Conservation (phyloP, 2,797 vertebrate species). For the Clarias pachynema region DNA sequence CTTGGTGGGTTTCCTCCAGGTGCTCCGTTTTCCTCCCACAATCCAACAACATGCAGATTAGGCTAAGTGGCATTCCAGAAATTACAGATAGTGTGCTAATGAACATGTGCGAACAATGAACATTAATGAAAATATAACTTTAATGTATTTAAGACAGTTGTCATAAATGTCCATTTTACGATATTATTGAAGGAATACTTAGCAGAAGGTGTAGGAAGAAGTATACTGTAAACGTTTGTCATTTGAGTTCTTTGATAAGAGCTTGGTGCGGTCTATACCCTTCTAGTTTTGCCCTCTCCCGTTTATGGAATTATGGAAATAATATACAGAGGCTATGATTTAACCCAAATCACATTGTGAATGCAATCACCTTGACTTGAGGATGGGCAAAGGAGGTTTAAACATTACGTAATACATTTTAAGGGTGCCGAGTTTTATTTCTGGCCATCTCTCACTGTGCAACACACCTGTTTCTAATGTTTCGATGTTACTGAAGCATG, state of each 20-base stretch:
- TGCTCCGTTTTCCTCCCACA: no score
- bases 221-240: neutral
- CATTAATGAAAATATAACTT: neutral
- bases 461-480: slow-evolving; percentile 1
- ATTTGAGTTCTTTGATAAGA: neutral
- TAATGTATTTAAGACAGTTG: neutral
- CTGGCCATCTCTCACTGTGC: neutral
- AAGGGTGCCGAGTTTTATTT: neutral
- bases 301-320: slow-evolving; percentile 45
- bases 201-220: neutral
- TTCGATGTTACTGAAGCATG: neutral
- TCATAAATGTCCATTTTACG: neutral
- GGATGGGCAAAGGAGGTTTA: neutral
- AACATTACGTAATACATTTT: neutral
- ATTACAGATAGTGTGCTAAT: no score
- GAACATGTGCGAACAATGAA: neutral
- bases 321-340: slow-evolving; percentile 53
- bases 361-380: slow-evolving; percentile 52
- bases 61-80: no score
- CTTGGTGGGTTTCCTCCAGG: no score
- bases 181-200: slow-evolving; percentile 6
- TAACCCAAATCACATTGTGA: slow-evolving; percentile 6
- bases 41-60: no score
- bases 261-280: neutral
- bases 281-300: neutral